Conservation (phyloP, 92 coral and sea anemone species). For the Porites lobata region DNA sequence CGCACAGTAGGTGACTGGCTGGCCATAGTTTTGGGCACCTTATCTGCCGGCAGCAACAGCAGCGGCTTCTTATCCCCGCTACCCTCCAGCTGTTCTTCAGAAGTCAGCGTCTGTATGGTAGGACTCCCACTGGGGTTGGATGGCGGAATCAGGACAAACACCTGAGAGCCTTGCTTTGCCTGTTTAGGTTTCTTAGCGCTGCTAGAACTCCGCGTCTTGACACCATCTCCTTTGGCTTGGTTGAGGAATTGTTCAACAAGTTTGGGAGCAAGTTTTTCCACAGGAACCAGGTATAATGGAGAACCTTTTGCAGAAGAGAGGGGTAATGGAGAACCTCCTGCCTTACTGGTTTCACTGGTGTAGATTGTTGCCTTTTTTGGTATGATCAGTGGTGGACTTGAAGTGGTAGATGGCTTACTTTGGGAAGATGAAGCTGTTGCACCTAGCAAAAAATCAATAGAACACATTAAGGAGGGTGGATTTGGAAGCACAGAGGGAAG, state of each 20-base stretch:
- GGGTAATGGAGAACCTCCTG: slow-evolving; percentile 4
- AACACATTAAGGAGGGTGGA: too few relatives aligned
- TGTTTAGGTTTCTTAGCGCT: slow-evolving; percentile 7
- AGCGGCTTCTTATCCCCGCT: slow-evolving; percentile 39
- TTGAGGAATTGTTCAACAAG: slow-evolving; percentile 39
- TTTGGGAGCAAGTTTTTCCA: slow-evolving; percentile 36
- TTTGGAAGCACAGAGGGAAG: too few relatives aligned
- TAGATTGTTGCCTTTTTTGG: slow-evolving; percentile 43
- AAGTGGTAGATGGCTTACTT: background rate
- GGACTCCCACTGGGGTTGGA: slow-evolving; percentile 30
- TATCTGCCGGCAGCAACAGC: slow-evolving; percentile 40
- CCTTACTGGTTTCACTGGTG: slow-evolving; percentile 9
- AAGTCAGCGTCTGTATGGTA: slow-evolving; percentile 42
- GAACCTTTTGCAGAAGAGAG: slow-evolving; percentile 26
- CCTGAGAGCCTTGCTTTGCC: slow-evolving; percentile 21
- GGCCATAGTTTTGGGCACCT: slow-evolving; percentile 42
- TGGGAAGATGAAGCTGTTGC: background rate
- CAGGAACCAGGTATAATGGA: slow-evolving; percentile 40
- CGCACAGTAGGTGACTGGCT: slow-evolving; percentile 40
- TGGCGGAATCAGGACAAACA: slow-evolving; percentile 39
- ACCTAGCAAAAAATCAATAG: background rate
- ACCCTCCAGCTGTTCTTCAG: slow-evolving; percentile 30
- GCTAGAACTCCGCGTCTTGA: slow-evolving; percentile 24
- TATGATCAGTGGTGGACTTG: slow-evolving; percentile 12
- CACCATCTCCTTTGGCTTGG: slow-evolving; percentile 33